A percentile compares a stretch with the other conserved stretches of the same genome.
phyloP scores from a whole-genome alignment of 1,140 invertebrate genomes.

The Tenebrio molitor region DNA sequence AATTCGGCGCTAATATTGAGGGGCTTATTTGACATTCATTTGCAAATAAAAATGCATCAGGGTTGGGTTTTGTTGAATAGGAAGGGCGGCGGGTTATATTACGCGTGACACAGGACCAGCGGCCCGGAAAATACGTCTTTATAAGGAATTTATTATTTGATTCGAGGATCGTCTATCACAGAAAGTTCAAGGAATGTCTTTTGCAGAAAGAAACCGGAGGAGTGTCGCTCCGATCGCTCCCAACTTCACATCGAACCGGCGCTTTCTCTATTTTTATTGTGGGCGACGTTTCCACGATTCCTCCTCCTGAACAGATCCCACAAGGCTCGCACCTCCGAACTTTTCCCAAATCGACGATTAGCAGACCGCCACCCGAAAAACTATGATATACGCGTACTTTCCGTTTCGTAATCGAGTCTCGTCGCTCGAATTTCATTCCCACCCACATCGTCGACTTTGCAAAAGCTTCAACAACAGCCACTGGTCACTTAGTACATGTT shows the following conservation, averaged over 20 bases:
- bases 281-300: neutral
- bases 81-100: conserved; percentile 42
- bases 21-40: conserved; percentile 45
- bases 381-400: too few species aligned
- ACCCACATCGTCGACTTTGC: too few species aligned
- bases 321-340: too few species aligned
- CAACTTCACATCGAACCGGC: neutral
- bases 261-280: conserved; percentile 4
- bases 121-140: conserved; percentile 52
- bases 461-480: too few species aligned
- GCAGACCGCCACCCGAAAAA: too few species aligned
- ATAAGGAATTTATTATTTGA: conserved; percentile 55
- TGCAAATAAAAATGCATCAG: conserved; percentile 40
- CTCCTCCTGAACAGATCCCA: too few species aligned
- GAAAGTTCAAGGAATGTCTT: conserved; percentile 48
- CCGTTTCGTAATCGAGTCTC: too few species aligned
- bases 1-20: neutral
- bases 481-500: too few species aligned
- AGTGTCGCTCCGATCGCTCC: neutral
- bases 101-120: conserved; percentile 49
- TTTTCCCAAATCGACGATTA: too few species aligned
- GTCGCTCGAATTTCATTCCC: too few species aligned
- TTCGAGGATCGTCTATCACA: conserved; percentile 50
- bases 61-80: neutral
- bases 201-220: conserved; percentile 12